A percentile compares a stretch with the other conserved stretches of the same genome.
These are phyloP conservation scores for Acanthosepion esculentum DNA, from an alignment of 2,888 invertebrate species.

Conservation along the genomic window DNA sequence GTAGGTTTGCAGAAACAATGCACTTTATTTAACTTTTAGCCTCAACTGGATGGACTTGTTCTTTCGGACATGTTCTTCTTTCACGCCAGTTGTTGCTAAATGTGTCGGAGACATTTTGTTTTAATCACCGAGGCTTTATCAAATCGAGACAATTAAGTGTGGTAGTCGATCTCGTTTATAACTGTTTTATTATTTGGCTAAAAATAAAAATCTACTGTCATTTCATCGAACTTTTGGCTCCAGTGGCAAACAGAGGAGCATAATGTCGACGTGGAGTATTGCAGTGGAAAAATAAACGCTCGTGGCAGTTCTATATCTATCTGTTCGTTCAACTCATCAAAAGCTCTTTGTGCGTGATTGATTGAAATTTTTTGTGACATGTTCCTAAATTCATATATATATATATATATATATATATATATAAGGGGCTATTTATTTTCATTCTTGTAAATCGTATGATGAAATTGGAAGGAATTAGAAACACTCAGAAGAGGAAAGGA, in stretches of 20 bases:
- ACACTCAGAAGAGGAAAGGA: too few species aligned
- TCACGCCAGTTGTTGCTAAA: background rate
- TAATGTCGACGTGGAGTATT: background rate
- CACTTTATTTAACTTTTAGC: background rate
- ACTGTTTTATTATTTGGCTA: background rate
- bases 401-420: background rate
- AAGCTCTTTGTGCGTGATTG: background rate
- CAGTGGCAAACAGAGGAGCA: background rate
- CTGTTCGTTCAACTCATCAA: background rate
- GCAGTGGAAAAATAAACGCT: background rate
- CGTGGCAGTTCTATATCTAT: background rate
- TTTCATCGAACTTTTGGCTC: background rate
- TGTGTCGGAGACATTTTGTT: background rate
- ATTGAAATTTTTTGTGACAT: background rate
- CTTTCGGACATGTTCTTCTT: background rate
- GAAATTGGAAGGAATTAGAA: too few species aligned
- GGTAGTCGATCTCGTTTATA: background rate
- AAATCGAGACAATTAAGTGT: slow-evolving; percentile 33
- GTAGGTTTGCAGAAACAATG: background rate
- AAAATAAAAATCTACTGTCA: background rate
- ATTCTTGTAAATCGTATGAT: too few species aligned
- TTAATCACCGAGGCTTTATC: background rate
- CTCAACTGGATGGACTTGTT: background rate
- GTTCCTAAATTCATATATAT: background rate
- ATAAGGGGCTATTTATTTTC: background rate